These are phyloP conservation scores for Drosophila mauritiana DNA, from an alignment of 1,140 invertebrate species.

Conservation along the genomic window DNA sequence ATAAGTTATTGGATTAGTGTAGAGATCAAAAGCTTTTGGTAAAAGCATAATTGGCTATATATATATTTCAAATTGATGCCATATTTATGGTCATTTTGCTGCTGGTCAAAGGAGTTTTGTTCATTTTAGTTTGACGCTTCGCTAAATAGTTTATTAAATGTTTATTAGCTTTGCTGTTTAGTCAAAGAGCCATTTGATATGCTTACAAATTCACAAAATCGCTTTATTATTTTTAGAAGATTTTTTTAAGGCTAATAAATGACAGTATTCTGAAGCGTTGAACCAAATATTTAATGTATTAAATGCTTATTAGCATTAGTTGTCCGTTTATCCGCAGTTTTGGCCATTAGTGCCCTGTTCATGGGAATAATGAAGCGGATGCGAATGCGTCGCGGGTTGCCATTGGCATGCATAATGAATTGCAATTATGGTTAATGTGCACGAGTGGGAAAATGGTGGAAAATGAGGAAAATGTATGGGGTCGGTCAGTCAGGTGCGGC, in stretches of 20 bases:
- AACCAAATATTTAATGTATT: conserved; percentile 45
- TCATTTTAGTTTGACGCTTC: neutral
- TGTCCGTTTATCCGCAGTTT: conserved; percentile 35
- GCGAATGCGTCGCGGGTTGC: conserved; percentile 11
- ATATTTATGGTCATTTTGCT: neutral
- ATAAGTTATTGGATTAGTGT: neutral
- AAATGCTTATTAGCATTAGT: conserved; percentile 52
- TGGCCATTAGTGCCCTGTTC: conserved; percentile 25
- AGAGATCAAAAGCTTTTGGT: neutral
- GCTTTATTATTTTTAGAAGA: neutral
- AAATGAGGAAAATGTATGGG: neutral
- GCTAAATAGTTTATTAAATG: conserved; percentile 5
- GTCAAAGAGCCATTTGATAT: neutral
- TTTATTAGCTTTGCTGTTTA: neutral
- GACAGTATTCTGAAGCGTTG: conserved; percentile 2
- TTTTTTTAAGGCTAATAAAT: neutral
- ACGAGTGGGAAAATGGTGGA: neutral
- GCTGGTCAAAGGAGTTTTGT: no score
- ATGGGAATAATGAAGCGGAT: conserved; percentile 35
- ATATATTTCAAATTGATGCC: neutral
- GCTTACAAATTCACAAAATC: neutral
- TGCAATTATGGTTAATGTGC: conserved; percentile 56
- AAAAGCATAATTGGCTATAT: neutral
- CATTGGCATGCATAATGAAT: conserved; percentile 56
- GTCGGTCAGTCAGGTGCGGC: conserved; percentile 16